Evolutionary conservation across 2,797 vertebrate species (phyloP), one percentile per base, ranked within the genome.

Genomic region (Poecilia picta): DNA sequence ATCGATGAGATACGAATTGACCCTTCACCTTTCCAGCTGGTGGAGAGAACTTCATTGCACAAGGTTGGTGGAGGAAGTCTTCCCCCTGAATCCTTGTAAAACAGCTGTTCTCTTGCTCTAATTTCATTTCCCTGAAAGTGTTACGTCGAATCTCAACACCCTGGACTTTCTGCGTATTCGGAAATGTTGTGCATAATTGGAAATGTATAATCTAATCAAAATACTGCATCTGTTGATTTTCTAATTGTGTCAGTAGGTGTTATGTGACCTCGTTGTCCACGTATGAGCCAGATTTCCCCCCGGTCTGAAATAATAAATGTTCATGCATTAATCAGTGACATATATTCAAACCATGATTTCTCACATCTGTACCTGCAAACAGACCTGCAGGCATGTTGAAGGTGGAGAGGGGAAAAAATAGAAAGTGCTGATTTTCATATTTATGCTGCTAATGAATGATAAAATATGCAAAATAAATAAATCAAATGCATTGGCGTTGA

Each of bases 1-100:
- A 97, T 98, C 39, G 97, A 98, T 81, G 96, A 95, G 93, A 98
- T 98, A 82, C 96, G 95, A 23, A 95, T 99, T 5, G 98, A 99
- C 84, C 97, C 97, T 28, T 97, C 97, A 2, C 98, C 98, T 59
- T 99, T 99, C 91, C 98, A 99, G 89, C 94, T 99, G 84, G 98
- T 99, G 71, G 98, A 99, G 94, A 96, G 98, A 91, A 99, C 98
- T 0, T 97, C 98, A 0, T 89, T 99, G 74, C 98, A 99, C 91
- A 98, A 99, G 96, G 98, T 97, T 72, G 87, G 89, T 74, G 71
- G 18, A 68, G n/a, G 53, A 25, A 68, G 46, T n/a, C 15, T 46
- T 83, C 11, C 39, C 12, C 46, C 20, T 41, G 18, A 70, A 70
- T 70, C 43, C 2, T n/a, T 16, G 13, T 43, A 5, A 13, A 72